Base-by-base conservation (phyloP, 2,797 vertebrate species). In the Triplophysa bombifrons region DNA sequence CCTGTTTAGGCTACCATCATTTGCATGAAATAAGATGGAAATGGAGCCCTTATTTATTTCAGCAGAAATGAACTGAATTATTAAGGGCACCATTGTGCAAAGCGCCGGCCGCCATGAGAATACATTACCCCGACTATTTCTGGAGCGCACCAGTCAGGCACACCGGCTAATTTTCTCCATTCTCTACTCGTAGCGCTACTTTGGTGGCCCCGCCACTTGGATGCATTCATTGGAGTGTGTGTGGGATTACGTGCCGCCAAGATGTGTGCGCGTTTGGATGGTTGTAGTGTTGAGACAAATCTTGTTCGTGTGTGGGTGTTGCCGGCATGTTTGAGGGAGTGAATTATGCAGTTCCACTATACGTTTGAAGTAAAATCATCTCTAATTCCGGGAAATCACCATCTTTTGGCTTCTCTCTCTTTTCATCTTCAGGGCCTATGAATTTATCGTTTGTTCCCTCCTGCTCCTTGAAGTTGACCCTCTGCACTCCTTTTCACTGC, bases 1-100 rank as follows among this genome's bases (percentile, higher is more conserved):
- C 92, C 91, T 92, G 91, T 92, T 92, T 90, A 87, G 89, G 85
- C 70, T 84, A 80, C 85, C 75, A 89, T 93, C 91, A 93, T 93
- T 93, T 93, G 90, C 92, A 93, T 93, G 90, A 93, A 92, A 93
- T 93, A 93, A 93, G 91, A 92, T 93, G 90, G 90, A 93, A 92
- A 92, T 91, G 89, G 90, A 93, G 88, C 90, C 90, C 91, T 93
- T 93, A 93, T 94, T 93, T 93, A 93, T 93, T 92, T 92, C 92
- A 92, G 93, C 91, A 92, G 91, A 93, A 93, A 92, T 92, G 89
- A 89, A 93, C 89, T 91, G 90, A 91, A 91, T 93, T 93, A 93
- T 93, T 93, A 92, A 92, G 90, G 92, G 88, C 90, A 92, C 91
- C 90, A 90, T 92, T 91, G 92, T 93, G 92, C 92, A 92, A 92